Percentiles rank a stretch among this genome's conserved stretches.
phyloP scores from a whole-genome alignment of 2,113 vertebrate species.

The Ciconia maguari region DNA sequence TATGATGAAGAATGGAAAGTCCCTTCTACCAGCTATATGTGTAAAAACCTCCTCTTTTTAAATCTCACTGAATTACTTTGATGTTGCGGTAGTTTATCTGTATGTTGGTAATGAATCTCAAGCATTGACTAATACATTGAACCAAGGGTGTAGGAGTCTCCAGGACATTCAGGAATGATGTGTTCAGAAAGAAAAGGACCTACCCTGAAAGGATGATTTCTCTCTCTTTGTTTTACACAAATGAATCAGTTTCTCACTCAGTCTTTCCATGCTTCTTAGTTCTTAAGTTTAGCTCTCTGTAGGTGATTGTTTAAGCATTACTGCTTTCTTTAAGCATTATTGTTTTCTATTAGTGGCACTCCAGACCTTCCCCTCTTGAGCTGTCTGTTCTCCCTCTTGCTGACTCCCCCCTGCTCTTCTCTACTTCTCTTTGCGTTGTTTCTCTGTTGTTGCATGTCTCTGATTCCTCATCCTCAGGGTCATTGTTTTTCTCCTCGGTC shows the following conservation, averaged over 20 bases:
- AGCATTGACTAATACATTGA: background rate
- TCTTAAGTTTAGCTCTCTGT: background rate
- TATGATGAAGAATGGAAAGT: background rate
- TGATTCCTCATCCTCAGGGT: background rate
- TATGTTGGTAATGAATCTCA: background rate
- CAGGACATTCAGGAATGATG: background rate
- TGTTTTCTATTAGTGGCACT: background rate
- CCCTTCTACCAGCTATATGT: background rate
- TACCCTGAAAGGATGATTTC: background rate
- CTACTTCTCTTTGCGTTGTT: background rate
- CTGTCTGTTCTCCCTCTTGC: background rate
- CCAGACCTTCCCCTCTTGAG: background rate
- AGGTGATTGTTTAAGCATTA: background rate
- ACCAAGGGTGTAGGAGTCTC: background rate
- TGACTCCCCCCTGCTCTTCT: background rate
- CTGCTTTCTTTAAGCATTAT: background rate
- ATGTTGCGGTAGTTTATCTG: background rate
- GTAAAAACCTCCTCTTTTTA: background rate
- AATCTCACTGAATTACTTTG: background rate
- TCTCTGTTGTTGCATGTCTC: background rate
- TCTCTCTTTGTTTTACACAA: background rate
- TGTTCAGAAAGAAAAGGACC: background rate
- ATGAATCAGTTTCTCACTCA: background rate
- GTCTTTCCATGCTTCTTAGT: background rate
- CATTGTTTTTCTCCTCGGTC: accelerated